A percentile compares a stretch with the other conserved stretches of the same genome.
Evolutionary conservation across 2,113 vertebrate species (phyloP).

Genomic region (Catharus fuscescens): DNA sequence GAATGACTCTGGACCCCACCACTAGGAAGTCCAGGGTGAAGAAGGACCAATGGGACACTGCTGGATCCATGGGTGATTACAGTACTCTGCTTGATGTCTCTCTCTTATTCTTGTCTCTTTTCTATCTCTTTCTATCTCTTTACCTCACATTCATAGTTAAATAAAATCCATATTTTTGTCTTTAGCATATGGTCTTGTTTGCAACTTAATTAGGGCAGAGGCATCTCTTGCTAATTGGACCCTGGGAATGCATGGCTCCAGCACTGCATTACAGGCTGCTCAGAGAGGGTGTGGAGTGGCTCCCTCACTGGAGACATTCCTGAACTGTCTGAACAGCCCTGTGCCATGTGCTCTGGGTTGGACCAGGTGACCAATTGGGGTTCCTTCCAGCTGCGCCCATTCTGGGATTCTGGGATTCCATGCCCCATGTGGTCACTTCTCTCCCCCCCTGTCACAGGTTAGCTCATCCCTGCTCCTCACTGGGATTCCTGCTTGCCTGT

Average conservation of each 20-base stretch:
- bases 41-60: background rate
- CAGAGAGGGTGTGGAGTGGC: background rate
- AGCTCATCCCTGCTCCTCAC: background rate
- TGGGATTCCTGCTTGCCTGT: background rate
- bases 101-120: background rate
- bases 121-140: background rate
- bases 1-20: background rate
- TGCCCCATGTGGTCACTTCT: background rate
- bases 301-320: background rate
- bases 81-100: background rate
- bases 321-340: background rate
- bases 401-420: background rate
- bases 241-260: background rate
- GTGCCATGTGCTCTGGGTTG: background rate
- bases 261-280: background rate
- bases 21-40: background rate
- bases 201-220: background rate
- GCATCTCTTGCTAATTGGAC: background rate
- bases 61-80: background rate
- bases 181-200: background rate
- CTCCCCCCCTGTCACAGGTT: accelerated
- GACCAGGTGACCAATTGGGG: background rate
- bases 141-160: background rate
- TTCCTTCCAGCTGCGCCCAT: background rate
- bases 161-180: background rate